A percentile compares a stretch with the other conserved stretches of the same genome.
phyloP scores from a whole-genome alignment of 2,113 vertebrate genomes.

The Athene cunicularia region DNA sequence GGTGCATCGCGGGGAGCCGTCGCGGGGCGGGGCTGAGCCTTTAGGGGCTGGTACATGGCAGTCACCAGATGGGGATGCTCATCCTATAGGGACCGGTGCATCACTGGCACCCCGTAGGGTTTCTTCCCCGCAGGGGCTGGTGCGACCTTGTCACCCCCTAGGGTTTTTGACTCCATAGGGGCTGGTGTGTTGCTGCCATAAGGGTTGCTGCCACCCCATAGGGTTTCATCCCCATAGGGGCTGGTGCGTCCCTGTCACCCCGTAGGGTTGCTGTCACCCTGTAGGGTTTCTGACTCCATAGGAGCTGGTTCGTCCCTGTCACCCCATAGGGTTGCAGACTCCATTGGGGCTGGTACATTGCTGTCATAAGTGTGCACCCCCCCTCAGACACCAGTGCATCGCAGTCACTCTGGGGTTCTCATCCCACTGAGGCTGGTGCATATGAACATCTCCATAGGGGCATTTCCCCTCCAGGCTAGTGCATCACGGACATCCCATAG shows the following conservation, averaged over 20 bases:
- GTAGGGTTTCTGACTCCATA: neutral
- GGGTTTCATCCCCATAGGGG: too few species aligned
- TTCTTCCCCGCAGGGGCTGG: neutral
- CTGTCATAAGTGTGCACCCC: neutral
- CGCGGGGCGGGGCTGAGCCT: neutral
- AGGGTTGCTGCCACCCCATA: too few species aligned
- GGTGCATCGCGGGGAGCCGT: neutral
- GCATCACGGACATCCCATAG: rapidly evolving
- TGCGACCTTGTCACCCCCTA: rapidly evolving
- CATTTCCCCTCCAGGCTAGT: neutral
- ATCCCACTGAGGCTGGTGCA: rapidly evolving
- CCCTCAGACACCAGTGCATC: rapidly evolving
- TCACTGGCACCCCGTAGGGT: rapidly evolving
- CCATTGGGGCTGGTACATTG: neutral
- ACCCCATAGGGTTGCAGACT: neutral
- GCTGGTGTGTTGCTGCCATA: neutral
- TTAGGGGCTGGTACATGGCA: rapidly evolving
- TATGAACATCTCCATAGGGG: rapidly evolving
- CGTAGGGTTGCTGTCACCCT: neutral
- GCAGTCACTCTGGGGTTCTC: neutral
- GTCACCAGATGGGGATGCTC: neutral
- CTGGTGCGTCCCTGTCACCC: neutral
- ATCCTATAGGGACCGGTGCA: neutral
- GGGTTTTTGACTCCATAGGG: neutral
- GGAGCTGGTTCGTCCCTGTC: neutral